Conservation (phyloP, 2,113 vertebrate genomes). For the Onychorhynchus coronatus region DNA sequence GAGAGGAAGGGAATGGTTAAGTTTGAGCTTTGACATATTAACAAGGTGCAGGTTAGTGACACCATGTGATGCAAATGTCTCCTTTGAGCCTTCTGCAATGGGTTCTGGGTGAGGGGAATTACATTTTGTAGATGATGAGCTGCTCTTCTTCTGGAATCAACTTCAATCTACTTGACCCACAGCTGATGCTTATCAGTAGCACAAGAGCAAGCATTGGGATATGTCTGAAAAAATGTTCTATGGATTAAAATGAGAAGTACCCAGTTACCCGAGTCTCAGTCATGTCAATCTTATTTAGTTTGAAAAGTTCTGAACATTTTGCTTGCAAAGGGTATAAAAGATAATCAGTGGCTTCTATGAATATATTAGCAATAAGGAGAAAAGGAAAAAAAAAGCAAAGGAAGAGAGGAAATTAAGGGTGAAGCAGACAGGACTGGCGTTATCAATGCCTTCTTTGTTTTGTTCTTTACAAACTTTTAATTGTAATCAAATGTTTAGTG, state of each 20-base stretch:
- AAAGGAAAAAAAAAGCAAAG: background rate
- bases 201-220: fast-evolving
- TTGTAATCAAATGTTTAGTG: background rate
- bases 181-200: background rate
- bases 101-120: background rate
- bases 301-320: background rate
- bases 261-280: background rate
- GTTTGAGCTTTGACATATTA: background rate
- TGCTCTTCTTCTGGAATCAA: background rate
- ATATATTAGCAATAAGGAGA: background rate
- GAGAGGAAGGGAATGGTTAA: background rate
- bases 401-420: background rate
- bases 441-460: background rate
- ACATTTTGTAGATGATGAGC: background rate
- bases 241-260: background rate
- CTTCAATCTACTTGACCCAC: background rate
- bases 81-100: background rate
- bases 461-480: background rate
- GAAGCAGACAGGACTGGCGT: background rate
- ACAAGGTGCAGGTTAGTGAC: background rate
- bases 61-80: background rate
- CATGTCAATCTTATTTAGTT: background rate
- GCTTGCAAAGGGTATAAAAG: background rate
- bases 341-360: background rate
- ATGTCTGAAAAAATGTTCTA: background rate